Conservation (phyloP, 2,888 invertebrate species). For the Cataglyphis rosenhaueri region DNA sequence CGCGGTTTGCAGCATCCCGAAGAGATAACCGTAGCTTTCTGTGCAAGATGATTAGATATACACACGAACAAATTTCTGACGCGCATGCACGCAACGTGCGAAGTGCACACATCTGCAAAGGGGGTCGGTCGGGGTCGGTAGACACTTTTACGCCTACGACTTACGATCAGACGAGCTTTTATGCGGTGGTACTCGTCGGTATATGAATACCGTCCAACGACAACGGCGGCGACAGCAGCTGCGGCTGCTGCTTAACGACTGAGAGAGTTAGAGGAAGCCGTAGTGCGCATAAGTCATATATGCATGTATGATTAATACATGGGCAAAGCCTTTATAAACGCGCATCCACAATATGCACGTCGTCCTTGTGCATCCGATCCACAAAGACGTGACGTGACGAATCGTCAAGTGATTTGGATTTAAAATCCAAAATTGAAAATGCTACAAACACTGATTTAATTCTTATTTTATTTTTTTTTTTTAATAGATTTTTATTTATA, state of each 20-base stretch:
- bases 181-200: constrained; percentile 30
- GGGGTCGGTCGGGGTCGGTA: constrained; percentile 18
- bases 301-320: constrained; percentile 15
- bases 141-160: constrained; percentile 59
- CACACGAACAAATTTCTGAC: not conserved
- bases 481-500: too few species aligned
- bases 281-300: constrained; percentile 18
- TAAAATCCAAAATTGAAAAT: too few species aligned
- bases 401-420: too few species aligned
- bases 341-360: too few species aligned
- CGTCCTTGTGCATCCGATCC: too few species aligned
- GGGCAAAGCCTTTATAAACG: constrained; percentile 10
- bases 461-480: too few species aligned
- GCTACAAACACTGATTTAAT: too few species aligned
- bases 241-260: constrained; percentile 53
- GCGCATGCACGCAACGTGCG: constrained; percentile 3
- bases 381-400: too few species aligned
- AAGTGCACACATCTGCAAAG: not conserved
- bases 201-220: constrained; percentile 23
- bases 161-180: constrained; percentile 52
- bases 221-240: constrained; percentile 17
- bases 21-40: constrained; percentile 18
- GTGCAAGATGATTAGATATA: constrained; percentile 5
- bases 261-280: constrained; percentile 51
- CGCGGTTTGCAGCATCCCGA: not conserved